Base-by-base conservation (phyloP, 2,888 invertebrate species). In the Chrysodeixis includens region DNA sequence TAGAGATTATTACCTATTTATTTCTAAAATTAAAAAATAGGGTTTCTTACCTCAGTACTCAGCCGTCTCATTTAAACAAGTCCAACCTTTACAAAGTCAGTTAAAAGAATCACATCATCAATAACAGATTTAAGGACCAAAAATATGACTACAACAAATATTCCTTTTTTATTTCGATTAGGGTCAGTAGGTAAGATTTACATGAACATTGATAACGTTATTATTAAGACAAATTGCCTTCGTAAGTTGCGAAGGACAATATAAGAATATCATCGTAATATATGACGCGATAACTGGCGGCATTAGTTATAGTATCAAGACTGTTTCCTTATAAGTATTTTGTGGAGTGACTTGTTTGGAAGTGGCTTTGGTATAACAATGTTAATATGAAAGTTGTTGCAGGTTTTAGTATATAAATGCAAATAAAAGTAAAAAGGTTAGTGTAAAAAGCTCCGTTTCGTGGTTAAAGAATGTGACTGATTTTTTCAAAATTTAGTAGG, bases 181-280 rank as follows among this genome's bases (percentile, higher is more conserved):
- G 18, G 46, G 46, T 49, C 46, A 49, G 46, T 49, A 49, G 46
- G 9, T 20, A 49, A 49, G 46, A 49, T 49, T 49, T 49, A 49
- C 46, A 49, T 49, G 40, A n/a, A 49, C 46, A 49, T 46, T 46
- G 20, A 49, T 49, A 49, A 20, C 9, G 10, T 20, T 20, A 49
- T 49, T 49, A 49, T 49, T 49, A 49, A 18, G 46, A 49, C 9
- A 49, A 49, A 49, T 9, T 49, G 46, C 4, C 18, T 49, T 49
- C 18, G 46, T 20, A 20, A 49, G 46, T 49, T 20, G 20, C 46
- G 46, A 49, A 49, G 46, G 46, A 49, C 46, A 12, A 49, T 49
- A 20, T 49, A 49, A 49, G 46, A 49, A 49, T 18, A 49, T 49
- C 18, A 49, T 49, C 18, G 18, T 22, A 53, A 53, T 30, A n/a